A percentile compares a stretch with the other conserved stretches of the same genome.
phyloP scores from a whole-genome alignment of 2,888 invertebrate species.

The Amblyjoppa fuscipennis region DNA sequence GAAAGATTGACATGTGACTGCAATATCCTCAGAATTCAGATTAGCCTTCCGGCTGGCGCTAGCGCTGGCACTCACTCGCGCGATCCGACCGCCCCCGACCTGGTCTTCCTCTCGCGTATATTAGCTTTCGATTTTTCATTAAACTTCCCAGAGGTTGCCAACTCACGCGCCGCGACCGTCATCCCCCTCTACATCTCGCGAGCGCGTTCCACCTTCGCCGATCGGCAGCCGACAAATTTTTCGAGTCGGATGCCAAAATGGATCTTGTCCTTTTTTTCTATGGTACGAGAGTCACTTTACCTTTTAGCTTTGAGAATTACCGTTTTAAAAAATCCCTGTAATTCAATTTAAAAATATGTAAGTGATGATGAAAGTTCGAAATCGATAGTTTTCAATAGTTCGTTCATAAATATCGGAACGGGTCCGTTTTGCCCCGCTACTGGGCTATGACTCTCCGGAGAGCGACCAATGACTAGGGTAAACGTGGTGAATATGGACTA shows the following conservation, averaged over 20 bases:
- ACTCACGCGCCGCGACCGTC: conserved; percentile 57
- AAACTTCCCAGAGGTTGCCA: conserved; percentile 69
- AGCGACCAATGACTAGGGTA: no score
- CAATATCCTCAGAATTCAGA: conserved; percentile 73
- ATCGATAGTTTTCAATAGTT: neutral
- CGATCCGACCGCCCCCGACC: conserved; percentile 3
- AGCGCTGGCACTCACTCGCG: conserved; percentile 41
- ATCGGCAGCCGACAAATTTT: neutral
- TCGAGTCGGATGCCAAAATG: neutral
- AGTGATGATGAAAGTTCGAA: neutral
- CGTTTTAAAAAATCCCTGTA: neutral
- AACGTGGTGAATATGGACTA: no score
- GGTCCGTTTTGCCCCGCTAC: neutral
- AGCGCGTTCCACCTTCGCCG: conserved; percentile 39
- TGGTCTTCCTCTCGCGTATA: conserved; percentile 65
- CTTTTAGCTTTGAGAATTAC: neutral
- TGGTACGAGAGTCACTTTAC: neutral
- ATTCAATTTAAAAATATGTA: neutral
- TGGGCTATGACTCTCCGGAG: no score
- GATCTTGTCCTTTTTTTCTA: neutral
- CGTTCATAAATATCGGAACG: neutral
- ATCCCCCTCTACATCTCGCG: neutral
- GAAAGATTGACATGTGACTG: conserved; percentile 73
- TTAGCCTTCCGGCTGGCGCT: conserved; percentile 71
- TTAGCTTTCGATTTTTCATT: conserved; percentile 75